phyloP scores from a whole-genome alignment of 2,113 vertebrate species.

The Cyanistes caeruleus region DNA sequence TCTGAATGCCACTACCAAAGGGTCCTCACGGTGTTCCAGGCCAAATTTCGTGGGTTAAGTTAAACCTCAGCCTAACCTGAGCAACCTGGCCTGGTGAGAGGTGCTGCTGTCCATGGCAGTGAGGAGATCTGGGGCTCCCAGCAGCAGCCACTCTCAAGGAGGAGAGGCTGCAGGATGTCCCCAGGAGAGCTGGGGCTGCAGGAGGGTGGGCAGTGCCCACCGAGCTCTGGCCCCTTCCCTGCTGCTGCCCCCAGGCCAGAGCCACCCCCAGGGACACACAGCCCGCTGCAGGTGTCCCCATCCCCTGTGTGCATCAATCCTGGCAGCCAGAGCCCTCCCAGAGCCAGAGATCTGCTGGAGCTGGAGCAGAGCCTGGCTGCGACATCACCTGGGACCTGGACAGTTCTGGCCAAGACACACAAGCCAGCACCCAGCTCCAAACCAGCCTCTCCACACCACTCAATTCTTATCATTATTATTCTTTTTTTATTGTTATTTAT shows the following conservation, averaged over 20 bases:
- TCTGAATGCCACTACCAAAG: background rate
- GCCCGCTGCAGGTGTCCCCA: background rate
- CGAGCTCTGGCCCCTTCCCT: background rate
- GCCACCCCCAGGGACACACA: background rate
- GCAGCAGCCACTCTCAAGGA: background rate
- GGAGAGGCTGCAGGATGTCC: background rate
- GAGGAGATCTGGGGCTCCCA: background rate
- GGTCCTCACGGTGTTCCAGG: background rate
- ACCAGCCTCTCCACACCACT: constrained; percentile 30
- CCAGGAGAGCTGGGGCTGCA: background rate
- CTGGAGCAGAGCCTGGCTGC: constrained; percentile 14
- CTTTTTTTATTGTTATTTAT: constrained; percentile 68
- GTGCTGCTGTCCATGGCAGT: background rate
- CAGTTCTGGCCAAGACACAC: background rate
- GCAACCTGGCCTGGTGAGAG: background rate
- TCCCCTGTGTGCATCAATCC: background rate
- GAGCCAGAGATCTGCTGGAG: background rate
- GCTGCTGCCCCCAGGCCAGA: background rate
- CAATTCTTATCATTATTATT: background rate
- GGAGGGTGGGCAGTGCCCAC: background rate
- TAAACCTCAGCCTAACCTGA: background rate
- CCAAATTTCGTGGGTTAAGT: background rate
- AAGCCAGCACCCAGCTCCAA: constrained; percentile 20
- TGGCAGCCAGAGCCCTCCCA: background rate
- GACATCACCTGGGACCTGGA: constrained; percentile 25